Evolutionary conservation across 1,140 invertebrate species (phyloP).

Genomic region (Lepeophtheirus salmonis): DNA sequence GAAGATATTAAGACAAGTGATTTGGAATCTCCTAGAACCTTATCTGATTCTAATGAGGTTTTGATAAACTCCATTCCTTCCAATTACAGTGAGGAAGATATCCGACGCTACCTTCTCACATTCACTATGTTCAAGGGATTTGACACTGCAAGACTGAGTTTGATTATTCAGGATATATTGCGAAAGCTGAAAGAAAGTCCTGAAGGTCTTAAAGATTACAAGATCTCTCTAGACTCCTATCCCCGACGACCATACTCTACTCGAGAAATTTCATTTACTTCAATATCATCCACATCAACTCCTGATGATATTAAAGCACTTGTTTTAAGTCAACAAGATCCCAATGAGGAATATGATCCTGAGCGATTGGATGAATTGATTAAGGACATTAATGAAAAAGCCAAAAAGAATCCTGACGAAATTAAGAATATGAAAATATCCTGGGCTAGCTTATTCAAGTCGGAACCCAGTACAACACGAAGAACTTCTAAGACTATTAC

Average conservation of each 20-base stretch:
- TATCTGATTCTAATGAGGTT: neutral
- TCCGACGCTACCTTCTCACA: neutral
- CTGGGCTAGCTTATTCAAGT: neutral
- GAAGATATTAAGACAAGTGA: neutral
- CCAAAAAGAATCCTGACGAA: neutral
- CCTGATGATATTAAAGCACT: neutral
- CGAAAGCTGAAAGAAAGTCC: neutral
- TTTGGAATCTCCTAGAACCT: neutral
- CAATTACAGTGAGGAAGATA: neutral
- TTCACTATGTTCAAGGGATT: neutral
- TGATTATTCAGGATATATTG: neutral
- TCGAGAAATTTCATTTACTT: neutral
- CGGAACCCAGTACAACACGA: neutral
- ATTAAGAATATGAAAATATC: neutral
- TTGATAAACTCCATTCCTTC: neutral
- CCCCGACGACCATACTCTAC: too few species aligned
- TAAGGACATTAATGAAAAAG: neutral
- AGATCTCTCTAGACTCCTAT: neutral
- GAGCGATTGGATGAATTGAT: neutral
- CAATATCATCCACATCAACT: neutral
- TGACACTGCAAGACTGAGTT: neutral
- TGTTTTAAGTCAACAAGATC: neutral
- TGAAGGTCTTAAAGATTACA: neutral
- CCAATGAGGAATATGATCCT: neutral
- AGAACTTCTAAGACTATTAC: neutral